Percentiles rank a stretch among this genome's conserved stretches.
Evolutionary conservation across 2,888 invertebrate genomes (phyloP).

Genomic region (Deilephila elpenor): DNA sequence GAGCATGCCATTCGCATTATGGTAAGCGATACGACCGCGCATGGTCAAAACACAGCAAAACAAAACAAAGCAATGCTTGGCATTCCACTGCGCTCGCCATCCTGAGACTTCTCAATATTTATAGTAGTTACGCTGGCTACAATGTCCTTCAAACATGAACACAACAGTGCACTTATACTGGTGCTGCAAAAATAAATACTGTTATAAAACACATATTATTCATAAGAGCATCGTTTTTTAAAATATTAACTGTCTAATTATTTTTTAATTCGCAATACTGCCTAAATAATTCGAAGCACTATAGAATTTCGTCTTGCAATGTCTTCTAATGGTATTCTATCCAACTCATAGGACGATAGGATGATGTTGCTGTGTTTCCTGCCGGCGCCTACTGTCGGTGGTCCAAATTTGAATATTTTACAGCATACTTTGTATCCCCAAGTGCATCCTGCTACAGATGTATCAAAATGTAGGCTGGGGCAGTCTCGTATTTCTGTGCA

Average conservation of each 20-base stretch:
- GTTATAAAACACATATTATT: no score
- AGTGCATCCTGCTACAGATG: constrained; percentile 55
- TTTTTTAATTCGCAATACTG: background rate
- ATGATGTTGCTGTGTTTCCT: constrained; percentile 36
- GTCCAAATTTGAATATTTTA: constrained; percentile 39
- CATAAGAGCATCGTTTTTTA: no score
- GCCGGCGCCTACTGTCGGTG: constrained; percentile 44
- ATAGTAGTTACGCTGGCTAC: no score
- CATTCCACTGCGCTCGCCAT: no score
- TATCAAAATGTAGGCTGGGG: constrained; percentile 49
- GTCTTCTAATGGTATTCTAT: constrained; percentile 37
- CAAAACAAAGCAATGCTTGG: no score
- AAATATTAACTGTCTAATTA: background rate
- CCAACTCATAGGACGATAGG: constrained; percentile 41
- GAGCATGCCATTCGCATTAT: no score
- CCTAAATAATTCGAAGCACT: background rate
- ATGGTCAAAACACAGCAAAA: no score
- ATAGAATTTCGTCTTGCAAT: constrained; percentile 38
- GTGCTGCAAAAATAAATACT: no score
- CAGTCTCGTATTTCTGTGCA: constrained; percentile 58
- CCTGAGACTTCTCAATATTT: no score
- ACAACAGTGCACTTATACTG: no score
- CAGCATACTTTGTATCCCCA: constrained; percentile 60
- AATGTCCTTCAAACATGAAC: no score
- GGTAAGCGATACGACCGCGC: no score